Evolutionary conservation across 2,888 invertebrate species (phyloP).

Genomic region (Leptinotarsa haldemani): DNA sequence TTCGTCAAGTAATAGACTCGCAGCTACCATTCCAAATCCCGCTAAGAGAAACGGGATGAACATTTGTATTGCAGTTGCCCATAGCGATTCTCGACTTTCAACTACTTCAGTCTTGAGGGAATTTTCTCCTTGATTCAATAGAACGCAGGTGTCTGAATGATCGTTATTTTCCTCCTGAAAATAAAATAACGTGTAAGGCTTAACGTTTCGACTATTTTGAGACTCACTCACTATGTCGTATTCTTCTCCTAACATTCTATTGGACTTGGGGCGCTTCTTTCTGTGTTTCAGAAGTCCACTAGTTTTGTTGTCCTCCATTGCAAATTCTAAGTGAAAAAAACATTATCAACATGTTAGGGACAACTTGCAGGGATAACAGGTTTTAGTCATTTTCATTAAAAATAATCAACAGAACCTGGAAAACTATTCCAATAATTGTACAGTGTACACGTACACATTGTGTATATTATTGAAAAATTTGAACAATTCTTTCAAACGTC

Average conservation of each 20-base stretch:
- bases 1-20: conserved; percentile 84
- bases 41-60: conserved; percentile 87
- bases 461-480: conserved; percentile 7
- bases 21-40: conserved; percentile 91
- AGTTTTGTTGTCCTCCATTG: conserved; percentile 39
- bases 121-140: conserved; percentile 49
- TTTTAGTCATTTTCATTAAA: conserved; percentile 29
- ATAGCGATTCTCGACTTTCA: conserved; percentile 61
- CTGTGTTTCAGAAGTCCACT: conserved; percentile 41
- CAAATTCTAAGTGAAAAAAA: conserved; percentile 41
- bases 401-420: conserved; percentile 18
- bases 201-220: neutral
- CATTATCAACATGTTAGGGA: conserved; percentile 36
- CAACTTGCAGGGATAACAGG: conserved; percentile 13
- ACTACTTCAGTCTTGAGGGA: conserved; percentile 45
- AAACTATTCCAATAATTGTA: conserved; percentile 28
- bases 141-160: conserved; percentile 53
- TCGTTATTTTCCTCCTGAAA: conserved; percentile 52
- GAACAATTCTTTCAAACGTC: conserved; percentile 14
- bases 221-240: conserved; percentile 44
- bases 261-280: conserved; percentile 31
- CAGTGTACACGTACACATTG: conserved; percentile 41
- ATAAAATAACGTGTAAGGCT: conserved; percentile 32
- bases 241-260: conserved; percentile 46
- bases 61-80: conserved; percentile 82